Percentiles rank a stretch among this genome's conserved stretches.
phyloP scores from a whole-genome alignment of 1,140 invertebrate species.

The Ceratosolen solmsi region DNA sequence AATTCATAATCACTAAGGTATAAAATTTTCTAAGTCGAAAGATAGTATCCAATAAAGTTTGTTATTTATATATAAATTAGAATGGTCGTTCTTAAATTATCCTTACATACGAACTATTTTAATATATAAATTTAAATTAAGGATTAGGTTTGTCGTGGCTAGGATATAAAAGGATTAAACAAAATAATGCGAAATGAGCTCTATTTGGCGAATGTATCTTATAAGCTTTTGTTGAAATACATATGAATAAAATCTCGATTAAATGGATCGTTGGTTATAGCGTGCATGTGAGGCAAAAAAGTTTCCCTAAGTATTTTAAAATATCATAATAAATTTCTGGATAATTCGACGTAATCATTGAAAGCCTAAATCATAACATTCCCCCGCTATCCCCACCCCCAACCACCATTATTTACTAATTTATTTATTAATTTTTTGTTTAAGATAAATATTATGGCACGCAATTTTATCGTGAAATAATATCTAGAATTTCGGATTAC shows the following conservation, averaged over 20 bases:
- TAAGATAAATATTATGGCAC: too few relatives aligned
- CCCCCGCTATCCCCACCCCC: too few relatives aligned
- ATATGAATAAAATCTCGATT: neutral
- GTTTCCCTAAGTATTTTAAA: too few relatives aligned
- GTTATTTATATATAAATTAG: conserved; percentile 1
- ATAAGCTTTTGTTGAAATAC: neutral
- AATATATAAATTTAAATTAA: conserved; percentile 5
- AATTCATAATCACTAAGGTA: too few relatives aligned
- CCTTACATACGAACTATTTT: neutral
- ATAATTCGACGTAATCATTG: neutral
- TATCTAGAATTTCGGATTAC: too few relatives aligned
- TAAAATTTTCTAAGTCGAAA: neutral
- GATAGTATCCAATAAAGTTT: neutral
- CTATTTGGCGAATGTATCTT: neutral
- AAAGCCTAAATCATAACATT: too few relatives aligned
- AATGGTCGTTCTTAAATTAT: neutral
- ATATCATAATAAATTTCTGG: neutral
- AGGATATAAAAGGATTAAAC: neutral
- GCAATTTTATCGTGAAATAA: too few relatives aligned
- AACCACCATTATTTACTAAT: too few relatives aligned
- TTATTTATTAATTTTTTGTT: too few relatives aligned
- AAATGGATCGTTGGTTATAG: neutral
- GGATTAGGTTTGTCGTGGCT: neutral
- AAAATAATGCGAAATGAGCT: neutral
- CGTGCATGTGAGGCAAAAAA: too few relatives aligned